phyloP scores from a whole-genome alignment of 2,888 invertebrate species.

The Ennomos fuscantarius region DNA sequence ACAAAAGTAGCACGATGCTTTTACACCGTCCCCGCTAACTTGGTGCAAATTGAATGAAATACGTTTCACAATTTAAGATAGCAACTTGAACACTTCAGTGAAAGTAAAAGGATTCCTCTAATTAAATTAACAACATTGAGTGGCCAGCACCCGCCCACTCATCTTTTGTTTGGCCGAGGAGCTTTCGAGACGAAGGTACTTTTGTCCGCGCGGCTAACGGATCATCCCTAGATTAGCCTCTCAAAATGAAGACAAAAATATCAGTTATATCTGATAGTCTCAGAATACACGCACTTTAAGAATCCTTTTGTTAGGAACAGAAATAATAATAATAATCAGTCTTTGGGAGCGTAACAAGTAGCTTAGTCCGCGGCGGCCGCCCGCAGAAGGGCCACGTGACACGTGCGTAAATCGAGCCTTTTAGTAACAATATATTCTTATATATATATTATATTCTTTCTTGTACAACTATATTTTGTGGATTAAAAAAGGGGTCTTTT shows the following conservation, averaged over 20 bases:
- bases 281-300: slow-evolving; percentile 39
- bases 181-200: slow-evolving; percentile 11
- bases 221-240: slow-evolving; percentile 29
- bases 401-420: slow-evolving; percentile 51
- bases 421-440: slow-evolving; percentile 59
- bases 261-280: slow-evolving; percentile 14
- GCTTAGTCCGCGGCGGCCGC: slow-evolving; percentile 62
- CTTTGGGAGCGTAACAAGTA: slow-evolving; percentile 59
- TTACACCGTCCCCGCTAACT: too few relatives aligned
- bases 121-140: slow-evolving; percentile 24
- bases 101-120: slow-evolving; percentile 8
- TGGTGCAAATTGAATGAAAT: neutral
- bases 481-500: slow-evolving; percentile 31
- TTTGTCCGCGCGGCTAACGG: slow-evolving; percentile 27
- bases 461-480: too few relatives aligned
- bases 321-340: slow-evolving; percentile 66
- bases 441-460: too few relatives aligned
- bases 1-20: too few relatives aligned
- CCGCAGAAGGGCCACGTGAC: slow-evolving; percentile 33
- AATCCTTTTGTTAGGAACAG: slow-evolving; percentile 62
- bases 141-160: neutral
- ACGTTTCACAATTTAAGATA: slow-evolving; percentile 5
- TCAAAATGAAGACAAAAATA: slow-evolving; percentile 23
- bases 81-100: slow-evolving; percentile 4
- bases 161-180: slow-evolving; percentile 28